Evolutionary conservation across 1,140 invertebrate genomes (phyloP).

Genomic region (Acromyrmex charruanus): DNA sequence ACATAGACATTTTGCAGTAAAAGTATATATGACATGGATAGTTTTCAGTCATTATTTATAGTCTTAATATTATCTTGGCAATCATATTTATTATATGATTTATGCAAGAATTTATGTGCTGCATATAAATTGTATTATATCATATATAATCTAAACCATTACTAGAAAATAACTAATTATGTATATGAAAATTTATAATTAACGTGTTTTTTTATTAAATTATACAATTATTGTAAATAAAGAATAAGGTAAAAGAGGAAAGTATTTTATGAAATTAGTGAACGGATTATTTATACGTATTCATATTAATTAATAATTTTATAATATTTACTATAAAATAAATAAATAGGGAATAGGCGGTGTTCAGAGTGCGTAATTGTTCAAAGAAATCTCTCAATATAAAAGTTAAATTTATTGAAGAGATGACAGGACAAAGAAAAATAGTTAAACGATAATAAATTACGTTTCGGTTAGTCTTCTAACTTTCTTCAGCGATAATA

Average conservation of each 20-base stretch:
- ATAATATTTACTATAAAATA: background rate
- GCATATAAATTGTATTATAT: background rate
- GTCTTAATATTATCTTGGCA: background rate
- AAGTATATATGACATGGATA: background rate
- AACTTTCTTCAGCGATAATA: too few relatives aligned
- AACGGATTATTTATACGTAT: background rate
- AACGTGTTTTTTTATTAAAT: background rate
- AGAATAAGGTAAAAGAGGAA: background rate
- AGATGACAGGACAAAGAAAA: too few relatives aligned
- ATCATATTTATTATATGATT: background rate
- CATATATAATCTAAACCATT: background rate
- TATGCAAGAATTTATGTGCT: background rate
- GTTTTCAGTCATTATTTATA: background rate
- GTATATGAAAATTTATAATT: constrained; percentile 1
- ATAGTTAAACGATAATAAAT: too few relatives aligned
- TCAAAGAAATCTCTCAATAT: too few relatives aligned
- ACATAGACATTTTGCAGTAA: background rate
- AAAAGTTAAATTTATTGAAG: too few relatives aligned
- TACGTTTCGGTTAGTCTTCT: too few relatives aligned
- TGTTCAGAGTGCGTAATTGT: too few relatives aligned
- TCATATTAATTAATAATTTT: constrained; percentile 4
- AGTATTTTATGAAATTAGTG: background rate
- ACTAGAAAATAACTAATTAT: background rate
- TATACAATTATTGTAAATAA: background rate
- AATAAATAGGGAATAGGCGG: too few relatives aligned